Evolutionary conservation across 1,140 invertebrate genomes (phyloP), one percentile per base, ranked within the genome.

Genomic region (Radopholus similis): DNA sequence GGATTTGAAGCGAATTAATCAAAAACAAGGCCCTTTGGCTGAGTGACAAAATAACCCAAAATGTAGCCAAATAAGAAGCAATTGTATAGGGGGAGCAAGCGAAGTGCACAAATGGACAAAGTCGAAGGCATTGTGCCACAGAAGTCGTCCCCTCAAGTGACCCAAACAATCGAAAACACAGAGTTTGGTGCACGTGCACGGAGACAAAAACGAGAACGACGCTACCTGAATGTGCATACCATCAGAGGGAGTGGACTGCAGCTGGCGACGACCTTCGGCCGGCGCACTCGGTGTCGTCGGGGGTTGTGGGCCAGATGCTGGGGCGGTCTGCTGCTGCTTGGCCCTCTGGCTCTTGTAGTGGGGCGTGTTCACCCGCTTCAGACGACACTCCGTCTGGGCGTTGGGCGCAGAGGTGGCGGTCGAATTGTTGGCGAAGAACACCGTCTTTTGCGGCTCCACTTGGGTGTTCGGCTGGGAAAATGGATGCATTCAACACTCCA

Each of bases 361-460:
- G 1, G 77, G 77, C 23, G 77, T 80, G 55, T 80, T 80, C 32
- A 80, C 67, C 18, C 77, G 72, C 47, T 81, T 81, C 37, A 80
- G 64, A 15, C 66, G 40, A 47, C 64, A 75, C 62, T 68, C 73
- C 1, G 11, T 38, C n/a, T 49, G 26, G 15, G 38, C 37, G 44
- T 37, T 66, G 35, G 68, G 15, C 1, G 63, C 28, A 11, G 13
- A 26, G 13, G 70, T 55, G 6, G 30, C 53, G 34, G n/a, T n/a
- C n/a, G n/a, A n/a, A n/a, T n/a, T n/a, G n/a, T 51, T 32, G 18
- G 9, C 30, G 23, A 62, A 62, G n/a, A 62, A 6, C 49, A 62
- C 59, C n/a, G 59, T 49, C 21, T 62, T 62, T 26, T 35, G 59
- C 34, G 34, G 57, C 15, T 26, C 26, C 34, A 32, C 35, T 54